Base-by-base conservation (phyloP, 2,888 invertebrate species). In the Maniola hyperantus region DNA sequence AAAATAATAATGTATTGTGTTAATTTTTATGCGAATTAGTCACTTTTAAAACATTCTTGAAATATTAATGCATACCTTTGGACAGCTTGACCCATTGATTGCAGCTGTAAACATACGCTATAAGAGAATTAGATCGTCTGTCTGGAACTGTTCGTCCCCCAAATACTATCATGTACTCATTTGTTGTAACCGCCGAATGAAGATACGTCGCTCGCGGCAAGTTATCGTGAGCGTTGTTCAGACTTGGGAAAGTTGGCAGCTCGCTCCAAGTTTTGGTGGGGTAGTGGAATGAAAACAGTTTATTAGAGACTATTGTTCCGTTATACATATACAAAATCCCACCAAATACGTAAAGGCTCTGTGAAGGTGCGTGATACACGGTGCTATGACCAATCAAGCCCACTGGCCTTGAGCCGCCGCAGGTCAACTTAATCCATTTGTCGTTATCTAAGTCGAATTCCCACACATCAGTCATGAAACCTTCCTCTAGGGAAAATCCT, bases 301-400 rank as follows among this genome's bases (percentile, higher is more conserved):
- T 95, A 77, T 96, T 95, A 0, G 97, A 97, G 51, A 96, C 91
- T 39, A 91, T 91, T n/a, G 95, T 95, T 46, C 92, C 93, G 72
- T 97, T 96, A 61, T 95, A 94, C 0, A 94, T 93, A 76, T 96
- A 97, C 4, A 96, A 89, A 74, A 96, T 95, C 6, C 99, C 99
- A 6, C 99, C 99, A 82, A 97, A 98, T 0, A 99, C 94, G 78
- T 98, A 99, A 66, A 99, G 93, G 76, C 97, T 96, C 74, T 97
- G 95, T 0, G 96, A 96, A 33, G 94, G 94, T 0, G 94, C 88
- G 77, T 98, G 97, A 82, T 97, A 98, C 0, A 98, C 97, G 0
- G 98, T 96, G 60, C 96, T 96, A 82, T 99, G 99, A 0, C 98
- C 98, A 79, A 97, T 98, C 36, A 98, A 93, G 42, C 97, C 97